Evolutionary conservation across 2,888 invertebrate genomes (phyloP), one percentile per base, ranked within the genome.

Genomic region (Plebejus anna): DNA sequence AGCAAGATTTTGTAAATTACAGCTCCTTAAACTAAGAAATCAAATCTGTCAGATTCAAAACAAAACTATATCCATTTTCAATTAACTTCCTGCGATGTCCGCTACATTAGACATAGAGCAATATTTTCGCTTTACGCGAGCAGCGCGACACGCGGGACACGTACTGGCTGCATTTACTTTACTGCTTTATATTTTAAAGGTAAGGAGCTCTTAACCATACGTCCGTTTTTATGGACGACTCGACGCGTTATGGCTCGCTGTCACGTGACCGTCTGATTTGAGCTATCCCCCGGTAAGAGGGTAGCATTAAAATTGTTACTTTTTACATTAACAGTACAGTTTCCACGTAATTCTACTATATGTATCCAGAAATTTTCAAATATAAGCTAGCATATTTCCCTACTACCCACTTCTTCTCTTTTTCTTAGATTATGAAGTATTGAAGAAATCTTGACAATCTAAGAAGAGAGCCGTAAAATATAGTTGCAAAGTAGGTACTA

Each of bases 181-280:
- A 94, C 90, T 88, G 83, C 94, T 89, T 91, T 90, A 91, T 92
- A 93, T 93, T 94, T 91, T 93, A 89, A 92, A 92, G 90, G 91
- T 91, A 89, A 89, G 89, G 91, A 88, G 92, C 92, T 92, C 87
- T 93, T 92, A 91, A 91, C 90, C 89, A 91, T 92, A 91, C 89
- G 90, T 90, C 88, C 88, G 88, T 86, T 91, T 92, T 93, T 94
- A 93, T 92, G 89, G 92, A 88, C 84, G 85, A 83, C 88, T 87
- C 87, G 87, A 90, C 90, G 89, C 90, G 88, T 93, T 92, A 93
- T 92, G 86, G 90, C 86, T 86, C 86, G 87, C 87, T 88, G 90
- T 91, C 92, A 92, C 92, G 92, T 91, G 90, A 92, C 85, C 81
- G 86, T 82, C 86, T 88, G 81, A 84, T 82, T 82, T 82, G 78